These are phyloP conservation scores for Ophiodon elongatus DNA, from an alignment of 2,113 vertebrate species.

Conservation along the genomic window DNA sequence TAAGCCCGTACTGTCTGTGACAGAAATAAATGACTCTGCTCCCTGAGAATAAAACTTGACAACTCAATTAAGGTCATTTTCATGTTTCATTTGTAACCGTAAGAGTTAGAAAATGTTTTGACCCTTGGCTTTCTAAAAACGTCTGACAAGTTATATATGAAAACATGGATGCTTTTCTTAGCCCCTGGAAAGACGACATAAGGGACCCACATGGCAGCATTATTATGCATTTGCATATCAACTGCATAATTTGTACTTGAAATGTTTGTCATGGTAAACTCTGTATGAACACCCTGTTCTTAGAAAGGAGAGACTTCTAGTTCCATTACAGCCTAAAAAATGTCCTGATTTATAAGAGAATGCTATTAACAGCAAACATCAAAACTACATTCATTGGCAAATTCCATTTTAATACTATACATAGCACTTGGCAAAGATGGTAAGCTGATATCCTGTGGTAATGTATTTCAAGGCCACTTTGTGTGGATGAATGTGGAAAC, in stretches of 20 bases:
- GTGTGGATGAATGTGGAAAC: conserved; percentile 11
- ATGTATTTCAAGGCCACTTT: conserved; percentile 21
- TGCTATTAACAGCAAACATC: not conserved
- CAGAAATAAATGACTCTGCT: not conserved
- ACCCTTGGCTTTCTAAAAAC: not conserved
- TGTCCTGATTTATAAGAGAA: not conserved
- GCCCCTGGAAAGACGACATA: not conserved
- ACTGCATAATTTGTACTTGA: not conserved
- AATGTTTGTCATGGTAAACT: not conserved
- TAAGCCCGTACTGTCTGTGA: not conserved
- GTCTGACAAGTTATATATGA: not conserved
- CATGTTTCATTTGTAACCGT: not conserved
- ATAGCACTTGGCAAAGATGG: not conserved
- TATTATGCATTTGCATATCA: not conserved
- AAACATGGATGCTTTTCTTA: not conserved
- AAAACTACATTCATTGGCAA: not conserved
- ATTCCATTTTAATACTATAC: not conserved
- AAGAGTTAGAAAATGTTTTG: not conserved
- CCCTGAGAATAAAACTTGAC: not conserved
- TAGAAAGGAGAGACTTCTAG: not conserved
- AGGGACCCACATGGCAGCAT: not conserved
- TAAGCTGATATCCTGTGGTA: not conserved
- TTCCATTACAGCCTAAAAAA: not conserved
- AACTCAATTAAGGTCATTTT: not conserved
- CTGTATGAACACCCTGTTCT: not conserved